Conservation (phyloP, 2,888 invertebrate species). For the Lumbricus terrestris region DNA sequence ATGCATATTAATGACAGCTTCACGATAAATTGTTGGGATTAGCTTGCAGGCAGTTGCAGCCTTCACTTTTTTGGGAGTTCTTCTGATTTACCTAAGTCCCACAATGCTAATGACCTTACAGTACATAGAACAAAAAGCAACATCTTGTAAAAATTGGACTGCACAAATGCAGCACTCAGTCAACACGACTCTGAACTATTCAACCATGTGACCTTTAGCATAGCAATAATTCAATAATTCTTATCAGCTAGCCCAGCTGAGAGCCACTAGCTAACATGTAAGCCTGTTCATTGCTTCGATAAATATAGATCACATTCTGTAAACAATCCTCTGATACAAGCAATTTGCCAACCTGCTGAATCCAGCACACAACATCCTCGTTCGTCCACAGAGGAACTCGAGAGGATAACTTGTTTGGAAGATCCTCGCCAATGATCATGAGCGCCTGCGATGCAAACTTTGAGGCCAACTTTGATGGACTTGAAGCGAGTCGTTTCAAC, state of each 20-base stretch:
- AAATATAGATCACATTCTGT: neutral
- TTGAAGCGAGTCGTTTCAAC: slow-evolving; percentile 91
- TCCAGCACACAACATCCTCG: slow-evolving; percentile 96
- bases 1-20: neutral
- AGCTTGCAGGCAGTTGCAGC: neutral
- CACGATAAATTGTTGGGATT: neutral
- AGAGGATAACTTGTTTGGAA: slow-evolving; percentile 94
- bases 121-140: neutral
- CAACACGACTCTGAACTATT: too few relatives aligned
- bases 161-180: neutral
- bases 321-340: neutral
- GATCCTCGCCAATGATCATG: slow-evolving; percentile 84
- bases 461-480: slow-evolving; percentile 95
- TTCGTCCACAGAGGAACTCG: slow-evolving; percentile 97
- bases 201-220: neutral
- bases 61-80: neutral
- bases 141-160: neutral
- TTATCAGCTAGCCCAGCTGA: too few relatives aligned
- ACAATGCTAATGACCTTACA: too few relatives aligned
- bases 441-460: slow-evolving; percentile 75
- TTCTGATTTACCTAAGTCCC: neutral
- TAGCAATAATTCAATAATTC: too few relatives aligned
- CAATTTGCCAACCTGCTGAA: slow-evolving; percentile 71
- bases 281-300: neutral
- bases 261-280: too few relatives aligned